Percentiles rank a stretch among this genome's conserved stretches.
Conservation (phyloP, 2,888 invertebrate genomes). For the Prostheceraeus crozeri region DNA sequence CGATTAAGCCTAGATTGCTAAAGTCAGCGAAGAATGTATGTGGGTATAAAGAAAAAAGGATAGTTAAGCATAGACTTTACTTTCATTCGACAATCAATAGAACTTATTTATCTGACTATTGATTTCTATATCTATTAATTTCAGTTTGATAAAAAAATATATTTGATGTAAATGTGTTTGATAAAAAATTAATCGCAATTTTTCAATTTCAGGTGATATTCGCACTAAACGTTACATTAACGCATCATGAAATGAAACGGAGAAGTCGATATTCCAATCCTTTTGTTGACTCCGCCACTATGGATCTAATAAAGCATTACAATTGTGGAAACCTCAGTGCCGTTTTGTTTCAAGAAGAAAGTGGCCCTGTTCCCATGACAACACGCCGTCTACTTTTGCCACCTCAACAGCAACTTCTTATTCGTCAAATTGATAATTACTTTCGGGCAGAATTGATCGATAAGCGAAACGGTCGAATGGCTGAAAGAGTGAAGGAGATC, state of each 20-base stretch:
- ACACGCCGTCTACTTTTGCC: background rate
- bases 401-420: constrained; percentile 20
- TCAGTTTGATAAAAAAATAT: background rate
- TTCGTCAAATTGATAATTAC: constrained; percentile 57
- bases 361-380: background rate
- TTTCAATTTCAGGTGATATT: constrained; percentile 54
- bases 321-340: constrained; percentile 59
- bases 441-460: constrained; percentile 60
- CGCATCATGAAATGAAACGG: constrained; percentile 55
- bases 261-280: too few species aligned
- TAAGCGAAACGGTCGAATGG: constrained; percentile 60
- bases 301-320: constrained; percentile 58
- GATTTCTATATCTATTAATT: background rate
- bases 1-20: too few species aligned
- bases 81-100: too few species aligned
- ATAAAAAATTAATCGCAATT: background rate
- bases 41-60: too few species aligned
- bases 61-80: too few species aligned
- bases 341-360: constrained; percentile 56
- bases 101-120: too few species aligned
- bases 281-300: constrained; percentile 48
- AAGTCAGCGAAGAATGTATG: too few species aligned
- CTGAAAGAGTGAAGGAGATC: constrained; percentile 56
- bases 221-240: constrained; percentile 58
- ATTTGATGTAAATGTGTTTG: background rate